Conservation (phyloP, 2,888 invertebrate genomes). For the Sepiola atlantica region DNA sequence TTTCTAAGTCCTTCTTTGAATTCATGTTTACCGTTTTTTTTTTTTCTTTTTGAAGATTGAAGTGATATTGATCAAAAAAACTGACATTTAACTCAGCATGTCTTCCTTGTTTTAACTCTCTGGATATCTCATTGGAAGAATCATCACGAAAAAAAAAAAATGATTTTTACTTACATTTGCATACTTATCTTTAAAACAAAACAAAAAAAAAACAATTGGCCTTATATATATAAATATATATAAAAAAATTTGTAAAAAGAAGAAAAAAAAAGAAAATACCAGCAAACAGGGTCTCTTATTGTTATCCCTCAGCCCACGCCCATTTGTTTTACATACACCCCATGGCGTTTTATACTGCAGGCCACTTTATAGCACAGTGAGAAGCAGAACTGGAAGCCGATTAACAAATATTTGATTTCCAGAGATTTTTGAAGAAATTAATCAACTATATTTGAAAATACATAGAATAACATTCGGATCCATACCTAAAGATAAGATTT, state of each 20-base stretch:
- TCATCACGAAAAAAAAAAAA: not conserved
- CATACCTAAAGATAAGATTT: no score
- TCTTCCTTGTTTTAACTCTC: not conserved
- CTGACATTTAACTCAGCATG: slow-evolving; percentile 3
- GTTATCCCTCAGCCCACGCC: not conserved
- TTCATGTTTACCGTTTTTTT: not conserved
- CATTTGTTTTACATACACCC: not conserved
- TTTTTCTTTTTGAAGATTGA: not conserved
- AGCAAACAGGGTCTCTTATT: not conserved
- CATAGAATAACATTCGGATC: no score
- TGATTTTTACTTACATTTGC: not conserved
- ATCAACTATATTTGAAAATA: no score
- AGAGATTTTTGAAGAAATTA: no score
- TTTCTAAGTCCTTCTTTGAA: slow-evolving; percentile 4
- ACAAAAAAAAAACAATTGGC: not conserved
- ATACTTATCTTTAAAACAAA: not conserved
- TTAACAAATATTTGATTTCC: no score
- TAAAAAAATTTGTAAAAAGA: not conserved
- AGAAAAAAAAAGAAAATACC: not conserved
- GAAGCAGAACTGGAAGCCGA: no score
- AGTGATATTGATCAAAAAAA: slow-evolving; percentile 7
- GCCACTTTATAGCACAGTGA: no score
- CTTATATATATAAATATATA: not conserved
- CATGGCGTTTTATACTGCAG: no score
- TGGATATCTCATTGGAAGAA: slow-evolving; percentile 1